Percentiles rank a stretch among this genome's conserved stretches.
phyloP scores from a whole-genome alignment of 2,113 vertebrate genomes.

The Aplodontia rufa region DNA sequence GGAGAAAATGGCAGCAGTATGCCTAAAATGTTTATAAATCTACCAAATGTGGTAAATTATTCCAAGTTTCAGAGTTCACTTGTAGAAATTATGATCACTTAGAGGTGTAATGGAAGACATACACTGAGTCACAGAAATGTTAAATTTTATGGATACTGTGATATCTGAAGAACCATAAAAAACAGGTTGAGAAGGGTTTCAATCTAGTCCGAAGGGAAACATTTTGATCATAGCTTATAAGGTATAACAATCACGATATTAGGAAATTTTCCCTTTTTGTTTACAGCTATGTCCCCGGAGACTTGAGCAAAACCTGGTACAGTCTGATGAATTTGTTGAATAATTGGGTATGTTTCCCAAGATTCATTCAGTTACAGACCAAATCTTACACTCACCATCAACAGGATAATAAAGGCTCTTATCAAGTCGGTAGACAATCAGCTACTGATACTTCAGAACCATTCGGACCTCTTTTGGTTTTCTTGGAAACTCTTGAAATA shows the following conservation, averaged over 20 bases:
- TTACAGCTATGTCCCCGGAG: background rate
- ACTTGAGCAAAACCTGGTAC: background rate
- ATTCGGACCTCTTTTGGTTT: background rate
- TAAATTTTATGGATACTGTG: background rate
- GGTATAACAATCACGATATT: background rate
- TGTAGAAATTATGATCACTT: background rate
- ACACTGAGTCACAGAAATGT: background rate
- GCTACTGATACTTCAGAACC: background rate
- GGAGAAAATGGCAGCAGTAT: background rate
- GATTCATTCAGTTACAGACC: background rate
- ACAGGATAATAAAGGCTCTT: background rate
- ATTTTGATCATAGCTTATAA: background rate
- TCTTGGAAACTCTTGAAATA: background rate
- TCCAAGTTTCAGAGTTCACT: background rate
- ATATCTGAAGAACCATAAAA: background rate
- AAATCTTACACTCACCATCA: background rate
- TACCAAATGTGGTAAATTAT: background rate
- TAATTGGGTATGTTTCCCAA: background rate
- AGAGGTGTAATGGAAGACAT: background rate
- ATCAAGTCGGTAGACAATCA: background rate
- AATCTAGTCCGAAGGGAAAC: background rate
- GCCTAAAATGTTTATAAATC: background rate
- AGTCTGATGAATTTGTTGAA: background rate
- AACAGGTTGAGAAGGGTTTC: background rate
- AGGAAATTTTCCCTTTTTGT: background rate